These are phyloP conservation scores for Thyatira batis DNA, from an alignment of 2,888 invertebrate genomes.

Conservation along the genomic window DNA sequence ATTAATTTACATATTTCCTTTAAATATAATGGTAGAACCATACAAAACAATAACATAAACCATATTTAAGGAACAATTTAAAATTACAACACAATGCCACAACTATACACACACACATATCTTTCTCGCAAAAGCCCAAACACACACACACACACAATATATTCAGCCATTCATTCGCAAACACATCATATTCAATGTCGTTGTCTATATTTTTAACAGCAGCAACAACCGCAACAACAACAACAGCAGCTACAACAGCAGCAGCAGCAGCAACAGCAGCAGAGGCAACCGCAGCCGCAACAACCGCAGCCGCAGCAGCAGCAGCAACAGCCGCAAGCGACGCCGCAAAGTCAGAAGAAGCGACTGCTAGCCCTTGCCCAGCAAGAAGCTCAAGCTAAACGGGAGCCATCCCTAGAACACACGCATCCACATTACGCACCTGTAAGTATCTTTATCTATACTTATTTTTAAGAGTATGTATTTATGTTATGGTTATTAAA, in stretches of 20 bases:
- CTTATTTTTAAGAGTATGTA: background rate
- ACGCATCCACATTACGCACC: slow-evolving; percentile 56
- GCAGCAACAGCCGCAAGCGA: slow-evolving; percentile 44
- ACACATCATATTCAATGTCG: too few relatives aligned
- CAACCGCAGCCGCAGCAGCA: slow-evolving; percentile 28
- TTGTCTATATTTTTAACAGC: slow-evolving; percentile 19
- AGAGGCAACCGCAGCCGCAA: slow-evolving; percentile 29
- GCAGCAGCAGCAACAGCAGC: slow-evolving; percentile 31
- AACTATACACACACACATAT: too few relatives aligned
- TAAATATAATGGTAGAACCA: too few relatives aligned
- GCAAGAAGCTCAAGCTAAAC: slow-evolving; percentile 80
- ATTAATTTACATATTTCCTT: too few relatives aligned
- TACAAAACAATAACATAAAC: too few relatives aligned
- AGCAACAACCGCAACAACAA: slow-evolving; percentile 27
- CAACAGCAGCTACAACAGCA: slow-evolving; percentile 28
- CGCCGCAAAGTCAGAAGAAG: slow-evolving; percentile 93
- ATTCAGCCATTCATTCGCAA: too few relatives aligned
- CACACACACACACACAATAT: too few relatives aligned
- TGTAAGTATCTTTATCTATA: slow-evolving; percentile 23
- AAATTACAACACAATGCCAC: too few relatives aligned
- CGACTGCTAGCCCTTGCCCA: slow-evolving; percentile 91
- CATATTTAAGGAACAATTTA: too few relatives aligned
- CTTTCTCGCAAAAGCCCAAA: too few relatives aligned
- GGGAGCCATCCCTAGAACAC: slow-evolving; percentile 73
- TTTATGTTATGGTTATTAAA: too few relatives aligned